Evolutionary conservation across 2,797 vertebrate species (phyloP).

Genomic region (Artibeus lituratus): DNA sequence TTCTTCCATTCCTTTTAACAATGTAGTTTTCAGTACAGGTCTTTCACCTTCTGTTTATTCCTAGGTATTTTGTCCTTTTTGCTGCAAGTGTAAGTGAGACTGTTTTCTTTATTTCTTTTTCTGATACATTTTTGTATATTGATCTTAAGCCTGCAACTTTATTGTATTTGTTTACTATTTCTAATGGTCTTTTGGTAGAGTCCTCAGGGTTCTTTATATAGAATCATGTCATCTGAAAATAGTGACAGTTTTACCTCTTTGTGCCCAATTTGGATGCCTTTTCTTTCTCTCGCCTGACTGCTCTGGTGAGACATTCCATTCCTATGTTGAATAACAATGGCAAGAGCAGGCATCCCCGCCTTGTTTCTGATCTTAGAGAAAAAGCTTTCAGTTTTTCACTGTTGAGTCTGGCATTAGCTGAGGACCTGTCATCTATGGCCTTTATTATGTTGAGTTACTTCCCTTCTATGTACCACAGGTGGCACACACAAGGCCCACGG

Average conservation of each 20-base stretch:
- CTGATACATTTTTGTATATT: neutral
- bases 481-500: too few relatives aligned
- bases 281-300: neutral
- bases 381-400: neutral
- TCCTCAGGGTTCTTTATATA: neutral
- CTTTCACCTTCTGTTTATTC: neutral
- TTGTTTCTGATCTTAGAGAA: neutral
- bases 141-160: neutral
- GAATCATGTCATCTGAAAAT: neutral
- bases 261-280: neutral
- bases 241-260: too few relatives aligned
- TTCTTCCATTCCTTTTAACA: neutral
- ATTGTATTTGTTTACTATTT: neutral
- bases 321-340: neutral
- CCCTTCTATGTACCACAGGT: neutral
- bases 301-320: neutral
- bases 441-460: neutral
- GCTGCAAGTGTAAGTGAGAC: neutral
- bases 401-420: neutral
- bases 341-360: too few relatives aligned
- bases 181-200: neutral
- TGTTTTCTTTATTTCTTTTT: neutral
- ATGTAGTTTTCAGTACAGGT: neutral
- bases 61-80: neutral
- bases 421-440: neutral